Percentiles rank a stretch among this genome's conserved stretches.
Conservation (phyloP, 1,140 invertebrate genomes). For the Apocrypta bakeri region DNA sequence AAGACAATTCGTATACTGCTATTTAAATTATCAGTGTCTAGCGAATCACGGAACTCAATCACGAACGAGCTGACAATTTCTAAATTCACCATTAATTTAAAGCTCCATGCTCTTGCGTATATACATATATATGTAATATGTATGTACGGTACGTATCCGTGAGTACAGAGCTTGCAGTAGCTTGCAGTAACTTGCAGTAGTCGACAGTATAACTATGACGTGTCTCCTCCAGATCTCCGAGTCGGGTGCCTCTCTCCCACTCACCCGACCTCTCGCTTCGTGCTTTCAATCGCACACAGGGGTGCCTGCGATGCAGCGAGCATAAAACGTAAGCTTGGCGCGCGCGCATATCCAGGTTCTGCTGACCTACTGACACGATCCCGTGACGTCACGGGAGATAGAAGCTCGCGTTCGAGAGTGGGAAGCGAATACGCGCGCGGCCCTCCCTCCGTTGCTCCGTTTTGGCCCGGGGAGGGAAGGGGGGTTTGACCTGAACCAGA, state of each 20-base stretch:
- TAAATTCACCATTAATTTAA: neutral
- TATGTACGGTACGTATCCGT: too few relatives aligned
- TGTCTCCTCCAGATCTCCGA: neutral
- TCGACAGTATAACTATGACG: neutral
- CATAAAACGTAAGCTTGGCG: neutral
- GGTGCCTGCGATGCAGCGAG: neutral
- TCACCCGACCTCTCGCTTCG: neutral
- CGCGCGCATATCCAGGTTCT: constrained; percentile 21
- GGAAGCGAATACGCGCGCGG: neutral
- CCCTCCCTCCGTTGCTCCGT: neutral
- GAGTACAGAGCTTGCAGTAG: neutral
- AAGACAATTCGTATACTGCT: too few relatives aligned
- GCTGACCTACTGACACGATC: constrained; percentile 54
- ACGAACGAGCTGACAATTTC: neutral
- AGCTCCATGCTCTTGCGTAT: neutral
- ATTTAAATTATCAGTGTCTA: too few relatives aligned
- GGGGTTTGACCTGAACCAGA: constrained; percentile 17
- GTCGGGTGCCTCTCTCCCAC: neutral
- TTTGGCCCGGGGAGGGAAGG: neutral
- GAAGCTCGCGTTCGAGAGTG: constrained; percentile 24
- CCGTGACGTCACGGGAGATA: constrained; percentile 51
- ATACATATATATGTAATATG: too few relatives aligned
- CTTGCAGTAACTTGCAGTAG: too few relatives aligned
- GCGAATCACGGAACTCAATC: too few relatives aligned
- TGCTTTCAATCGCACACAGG: neutral